Evolutionary conservation across 2,888 invertebrate genomes (phyloP).

Genomic region (Amphipyra tragopoginis): DNA sequence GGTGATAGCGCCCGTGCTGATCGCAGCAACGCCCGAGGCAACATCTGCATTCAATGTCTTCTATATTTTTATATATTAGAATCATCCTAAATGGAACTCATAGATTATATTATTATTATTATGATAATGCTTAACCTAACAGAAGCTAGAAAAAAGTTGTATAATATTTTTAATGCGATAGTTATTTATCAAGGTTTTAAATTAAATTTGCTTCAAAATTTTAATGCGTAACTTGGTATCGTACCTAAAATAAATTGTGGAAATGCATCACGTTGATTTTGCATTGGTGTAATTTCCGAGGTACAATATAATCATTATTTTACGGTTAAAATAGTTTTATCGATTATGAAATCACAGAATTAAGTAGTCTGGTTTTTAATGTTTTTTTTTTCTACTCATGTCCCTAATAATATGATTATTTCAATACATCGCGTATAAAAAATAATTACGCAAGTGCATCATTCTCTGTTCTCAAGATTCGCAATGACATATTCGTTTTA

Average conservation of each 20-base stretch:
- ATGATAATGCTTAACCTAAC: constrained; percentile 75
- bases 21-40: constrained; percentile 50
- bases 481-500: constrained; percentile 46
- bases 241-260: constrained; percentile 47
- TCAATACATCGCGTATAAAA: constrained; percentile 17
- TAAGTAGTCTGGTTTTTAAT: constrained; percentile 48
- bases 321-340: constrained; percentile 46
- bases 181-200: constrained; percentile 74
- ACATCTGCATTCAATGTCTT: constrained; percentile 65
- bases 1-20: constrained; percentile 52
- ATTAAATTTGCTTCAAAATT: constrained; percentile 63
- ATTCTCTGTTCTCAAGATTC: constrained; percentile 58
- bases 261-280: constrained; percentile 41
- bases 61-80: constrained; percentile 82
- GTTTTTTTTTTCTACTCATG: constrained; percentile 16
- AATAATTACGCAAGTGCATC: constrained; percentile 19
- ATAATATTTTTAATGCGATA: constrained; percentile 79
- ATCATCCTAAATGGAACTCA: constrained; percentile 72
- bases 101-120: constrained; percentile 74
- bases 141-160: constrained; percentile 77
- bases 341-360: constrained; percentile 55
- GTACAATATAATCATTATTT: constrained; percentile 52
- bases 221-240: constrained; percentile 51
- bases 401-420: constrained; percentile 23
- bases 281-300: constrained; percentile 35